Evolutionary conservation across 2,888 invertebrate species (phyloP), one percentile per base, ranked within the genome.

Genomic region (Dusona sp.): DNA sequence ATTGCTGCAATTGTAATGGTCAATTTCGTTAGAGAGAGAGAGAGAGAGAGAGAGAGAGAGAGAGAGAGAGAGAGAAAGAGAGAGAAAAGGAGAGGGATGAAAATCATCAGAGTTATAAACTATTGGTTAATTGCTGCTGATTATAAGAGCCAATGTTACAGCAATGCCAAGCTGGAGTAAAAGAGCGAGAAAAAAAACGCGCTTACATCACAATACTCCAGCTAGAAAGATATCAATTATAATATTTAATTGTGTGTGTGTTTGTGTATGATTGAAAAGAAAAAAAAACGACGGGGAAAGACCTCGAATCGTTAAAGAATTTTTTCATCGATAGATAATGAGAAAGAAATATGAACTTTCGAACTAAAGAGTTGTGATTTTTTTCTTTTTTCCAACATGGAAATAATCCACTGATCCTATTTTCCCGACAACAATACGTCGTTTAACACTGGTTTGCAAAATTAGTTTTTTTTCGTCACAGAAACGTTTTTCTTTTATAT

Each of bases 351-450:
- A 54, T 57, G n/a, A 19, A 16, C 64, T 22, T 67, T 38, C 29
- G 19, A 72, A 33, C 29, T 25, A 51, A 29, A 72, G 72, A 72
- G 72, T 65, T 22, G 65, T 33, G n/a, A 36, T 38, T 65, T n/a
- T 36, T 64, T 16, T 65, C 33, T 7, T 11, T 7, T 36, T 38
- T 8, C 22, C 38, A 29, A 61, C 16, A 29, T 13, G 74, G 42
- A 70, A 25, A 70, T 38, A 70, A 57, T 75, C 38, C 92, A 93
- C 93, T 93, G 93, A 93, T 92, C 92, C 91, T 90, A 92, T 92
- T 92, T 11, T 91, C 91, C 90, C 92, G 13, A 45, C 7, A 90
- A 90, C 91, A 91, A 29, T 61, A 29, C 61, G 16, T 29, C 29
- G 6, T 29, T 6, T 29, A 29, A 61, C 61, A 29, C 61, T 29